Conservation (phyloP, 2,113 vertebrate species). For the Phoxinus phoxinus region DNA sequence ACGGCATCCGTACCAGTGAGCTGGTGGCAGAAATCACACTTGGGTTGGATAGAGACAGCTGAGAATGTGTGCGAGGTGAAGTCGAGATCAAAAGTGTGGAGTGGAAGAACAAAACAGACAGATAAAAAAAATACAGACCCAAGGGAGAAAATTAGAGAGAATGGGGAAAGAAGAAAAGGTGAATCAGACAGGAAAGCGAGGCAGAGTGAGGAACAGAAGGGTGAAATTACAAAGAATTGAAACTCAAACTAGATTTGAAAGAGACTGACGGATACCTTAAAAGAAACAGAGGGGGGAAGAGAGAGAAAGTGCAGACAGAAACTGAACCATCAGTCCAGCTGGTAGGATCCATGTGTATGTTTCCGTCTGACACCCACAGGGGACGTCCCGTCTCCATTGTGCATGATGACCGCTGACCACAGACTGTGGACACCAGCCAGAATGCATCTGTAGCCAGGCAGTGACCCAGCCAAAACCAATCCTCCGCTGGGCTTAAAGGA, state of each 20-base stretch:
- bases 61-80: slow-evolving; percentile 8
- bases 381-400: slow-evolving; percentile 38
- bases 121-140: slow-evolving; percentile 31
- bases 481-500: slow-evolving; percentile 10
- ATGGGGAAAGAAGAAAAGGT: slow-evolving; percentile 51
- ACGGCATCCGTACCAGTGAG: not conserved
- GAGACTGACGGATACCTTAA: not conserved
- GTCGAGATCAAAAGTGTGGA: slow-evolving; percentile 27
- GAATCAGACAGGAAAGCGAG: slow-evolving; percentile 53
- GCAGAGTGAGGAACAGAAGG: slow-evolving; percentile 52
- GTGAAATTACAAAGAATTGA: slow-evolving; percentile 41
- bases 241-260: slow-evolving; percentile 37
- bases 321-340: slow-evolving; percentile 67
- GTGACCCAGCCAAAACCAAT: slow-evolving; percentile 54
- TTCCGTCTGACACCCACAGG: slow-evolving; percentile 24
- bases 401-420: slow-evolving; percentile 46
- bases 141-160: slow-evolving; percentile 45
- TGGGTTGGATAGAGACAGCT: slow-evolving; percentile 9
- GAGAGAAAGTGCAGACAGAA: slow-evolving; percentile 56
- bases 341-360: slow-evolving; percentile 45
- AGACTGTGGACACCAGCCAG: slow-evolving; percentile 45
- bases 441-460: slow-evolving; percentile 52
- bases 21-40: slow-evolving; percentile 1
- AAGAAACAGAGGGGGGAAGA: slow-evolving; percentile 7
- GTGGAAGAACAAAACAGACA: slow-evolving; percentile 51